phyloP scores from a whole-genome alignment of 2,797 vertebrate genomes.

The Sebastes steindachneri region DNA sequence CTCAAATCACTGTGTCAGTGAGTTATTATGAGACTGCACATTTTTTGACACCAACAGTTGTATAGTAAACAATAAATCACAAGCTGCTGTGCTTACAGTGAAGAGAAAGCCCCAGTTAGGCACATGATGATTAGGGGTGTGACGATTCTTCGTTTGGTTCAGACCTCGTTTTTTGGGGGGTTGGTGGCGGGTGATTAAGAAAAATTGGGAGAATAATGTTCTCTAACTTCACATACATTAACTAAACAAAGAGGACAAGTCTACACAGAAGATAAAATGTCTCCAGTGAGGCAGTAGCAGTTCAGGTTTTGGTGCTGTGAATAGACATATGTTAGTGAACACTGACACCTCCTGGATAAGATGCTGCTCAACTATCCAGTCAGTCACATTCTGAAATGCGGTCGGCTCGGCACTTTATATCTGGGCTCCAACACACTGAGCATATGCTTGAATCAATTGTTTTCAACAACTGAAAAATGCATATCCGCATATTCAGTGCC shows the following conservation, averaged over 20 bases:
- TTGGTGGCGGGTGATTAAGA: no score
- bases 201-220: no score
- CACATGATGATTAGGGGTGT: not conserved
- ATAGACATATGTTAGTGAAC: not conserved
- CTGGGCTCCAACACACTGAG: not conserved
- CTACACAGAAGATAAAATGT: not conserved
- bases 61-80: not conserved
- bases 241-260: no score
- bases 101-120: not conserved
- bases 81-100: not conserved
- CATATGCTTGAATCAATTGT: not conserved
- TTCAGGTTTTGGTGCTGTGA: not conserved
- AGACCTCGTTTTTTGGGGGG: not conserved
- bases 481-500: not conserved
- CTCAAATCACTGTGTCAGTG: not conserved
- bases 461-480: not conserved
- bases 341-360: not conserved
- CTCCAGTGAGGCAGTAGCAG: not conserved
- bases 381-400: not conserved
- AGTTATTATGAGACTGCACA: not conserved
- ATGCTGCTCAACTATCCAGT: not conserved
- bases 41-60: not conserved
- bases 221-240: no score
- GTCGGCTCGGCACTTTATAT: not conserved
- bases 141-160: not conserved